Conservation (phyloP, 2,797 vertebrate genomes). For the Myripristis jacobus region DNA sequence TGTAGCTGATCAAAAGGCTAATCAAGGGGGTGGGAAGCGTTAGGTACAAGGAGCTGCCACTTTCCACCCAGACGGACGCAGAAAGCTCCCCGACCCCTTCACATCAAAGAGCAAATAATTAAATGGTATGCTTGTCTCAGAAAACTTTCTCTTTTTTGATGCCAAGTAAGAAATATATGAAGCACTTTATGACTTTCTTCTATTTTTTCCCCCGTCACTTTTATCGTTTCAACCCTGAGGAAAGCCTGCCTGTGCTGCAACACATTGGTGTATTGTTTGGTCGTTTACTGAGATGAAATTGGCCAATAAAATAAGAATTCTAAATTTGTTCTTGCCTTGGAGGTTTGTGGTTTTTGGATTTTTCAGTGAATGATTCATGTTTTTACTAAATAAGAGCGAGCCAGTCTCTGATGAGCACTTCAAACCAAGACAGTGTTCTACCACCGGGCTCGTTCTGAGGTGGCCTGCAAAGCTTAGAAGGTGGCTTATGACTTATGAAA, state of each 20-base stretch:
- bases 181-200: conserved; percentile 16
- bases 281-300: background rate
- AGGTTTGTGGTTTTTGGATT: background rate
- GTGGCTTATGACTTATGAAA: conserved; percentile 20
- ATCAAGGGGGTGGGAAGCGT: conserved; percentile 70
- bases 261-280: background rate
- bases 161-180: conserved; percentile 15
- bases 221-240: background rate
- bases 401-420: conserved; percentile 4
- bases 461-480: conserved; percentile 16
- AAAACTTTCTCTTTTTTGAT: conserved; percentile 36
- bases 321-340: background rate
- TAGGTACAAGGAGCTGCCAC: conserved; percentile 64
- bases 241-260: background rate
- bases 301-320: background rate
- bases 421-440: background rate
- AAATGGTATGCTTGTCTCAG: conserved; percentile 50
- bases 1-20: conserved; percentile 79
- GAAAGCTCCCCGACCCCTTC: conserved; percentile 45
- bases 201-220: conserved; percentile 10
- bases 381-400: background rate
- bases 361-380: background rate
- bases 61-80: conserved; percentile 45
- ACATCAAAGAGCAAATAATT: conserved; percentile 65
- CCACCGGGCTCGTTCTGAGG: conserved; percentile 7